Conservation (phyloP, 2,113 vertebrate genomes). For the Ciconia stormi region DNA sequence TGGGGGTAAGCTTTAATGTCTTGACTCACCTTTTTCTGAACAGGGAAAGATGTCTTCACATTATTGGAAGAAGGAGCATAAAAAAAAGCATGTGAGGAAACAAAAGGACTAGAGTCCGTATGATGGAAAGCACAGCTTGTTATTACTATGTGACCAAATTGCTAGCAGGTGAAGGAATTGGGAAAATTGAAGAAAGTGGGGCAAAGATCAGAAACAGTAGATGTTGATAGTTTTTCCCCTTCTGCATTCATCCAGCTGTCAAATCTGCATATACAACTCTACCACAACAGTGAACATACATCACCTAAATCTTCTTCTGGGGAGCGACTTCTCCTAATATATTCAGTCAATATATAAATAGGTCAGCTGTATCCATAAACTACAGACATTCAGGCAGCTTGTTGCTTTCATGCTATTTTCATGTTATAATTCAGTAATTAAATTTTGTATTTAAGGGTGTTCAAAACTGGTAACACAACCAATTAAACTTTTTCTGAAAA, state of each 20-base stretch:
- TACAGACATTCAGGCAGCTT: background rate
- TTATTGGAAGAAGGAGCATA: background rate
- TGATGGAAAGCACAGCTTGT: background rate
- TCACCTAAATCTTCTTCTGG: background rate
- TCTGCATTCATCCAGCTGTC: background rate
- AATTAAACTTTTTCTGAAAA: background rate
- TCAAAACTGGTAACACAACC: background rate
- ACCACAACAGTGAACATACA: background rate
- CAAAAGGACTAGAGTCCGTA: background rate
- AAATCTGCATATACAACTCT: background rate
- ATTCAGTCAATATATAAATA: background rate
- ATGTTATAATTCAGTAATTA: background rate
- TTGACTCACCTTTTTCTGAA: background rate
- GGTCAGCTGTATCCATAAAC: background rate
- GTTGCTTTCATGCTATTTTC: background rate
- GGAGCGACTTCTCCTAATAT: background rate
- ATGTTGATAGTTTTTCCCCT: background rate
- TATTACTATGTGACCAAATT: background rate
- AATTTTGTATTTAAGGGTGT: background rate
- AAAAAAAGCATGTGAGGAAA: background rate
- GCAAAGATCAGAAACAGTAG: background rate
- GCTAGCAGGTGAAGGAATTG: background rate
- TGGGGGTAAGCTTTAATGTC: background rate
- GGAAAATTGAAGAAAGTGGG: background rate
- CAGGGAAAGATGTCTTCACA: background rate